phyloP scores from a whole-genome alignment of 1,140 invertebrate species.

The Drosophila chauvacae region DNA sequence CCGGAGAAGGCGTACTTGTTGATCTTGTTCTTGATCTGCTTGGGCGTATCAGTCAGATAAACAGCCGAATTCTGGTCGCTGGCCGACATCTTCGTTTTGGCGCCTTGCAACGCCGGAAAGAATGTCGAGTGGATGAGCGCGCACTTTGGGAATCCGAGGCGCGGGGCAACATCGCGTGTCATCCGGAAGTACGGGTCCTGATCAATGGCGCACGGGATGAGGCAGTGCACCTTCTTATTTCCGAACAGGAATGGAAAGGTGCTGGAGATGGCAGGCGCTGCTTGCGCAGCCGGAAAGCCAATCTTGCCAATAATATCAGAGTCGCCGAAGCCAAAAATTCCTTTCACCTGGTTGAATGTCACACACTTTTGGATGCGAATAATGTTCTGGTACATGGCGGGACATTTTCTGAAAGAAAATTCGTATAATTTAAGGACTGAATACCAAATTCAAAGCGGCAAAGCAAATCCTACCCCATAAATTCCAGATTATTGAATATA shows the following conservation, averaged over 20 bases:
- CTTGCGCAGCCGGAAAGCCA: slow-evolving; percentile 97
- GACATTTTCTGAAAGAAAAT: slow-evolving; percentile 88
- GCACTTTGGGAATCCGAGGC: slow-evolving; percentile 95
- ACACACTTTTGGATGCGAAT: slow-evolving; percentile 95
- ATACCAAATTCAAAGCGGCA: not conserved
- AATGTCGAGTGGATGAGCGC: slow-evolving; percentile 97
- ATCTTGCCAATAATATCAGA: slow-evolving; percentile 99
- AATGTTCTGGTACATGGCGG: slow-evolving; percentile 97
- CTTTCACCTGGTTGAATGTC: slow-evolving; percentile 97
- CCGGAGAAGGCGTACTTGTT: slow-evolving; percentile 99
- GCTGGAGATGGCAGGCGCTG: slow-evolving; percentile 96
- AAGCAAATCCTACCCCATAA: slow-evolving; percentile 91
- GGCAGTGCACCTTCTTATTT: slow-evolving; percentile 91
- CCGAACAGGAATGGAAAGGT: slow-evolving; percentile 98
- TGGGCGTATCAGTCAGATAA: slow-evolving; percentile 96
- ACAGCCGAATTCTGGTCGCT: slow-evolving; percentile 97
- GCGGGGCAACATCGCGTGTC: slow-evolving; percentile 98
- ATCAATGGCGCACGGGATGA: slow-evolving; percentile 99
- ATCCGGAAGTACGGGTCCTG: slow-evolving; percentile 99
- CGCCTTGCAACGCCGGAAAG: slow-evolving; percentile 98
- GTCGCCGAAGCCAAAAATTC: slow-evolving; percentile 99
- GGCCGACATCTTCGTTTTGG: slow-evolving; percentile 99
- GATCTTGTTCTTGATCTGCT: slow-evolving; percentile 99
- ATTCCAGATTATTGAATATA: slow-evolving; percentile 97
- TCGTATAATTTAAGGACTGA: not conserved